These are phyloP conservation scores for Hozukius guyotensis DNA, from an alignment of 2,797 vertebrate species.

Conservation along the genomic window DNA sequence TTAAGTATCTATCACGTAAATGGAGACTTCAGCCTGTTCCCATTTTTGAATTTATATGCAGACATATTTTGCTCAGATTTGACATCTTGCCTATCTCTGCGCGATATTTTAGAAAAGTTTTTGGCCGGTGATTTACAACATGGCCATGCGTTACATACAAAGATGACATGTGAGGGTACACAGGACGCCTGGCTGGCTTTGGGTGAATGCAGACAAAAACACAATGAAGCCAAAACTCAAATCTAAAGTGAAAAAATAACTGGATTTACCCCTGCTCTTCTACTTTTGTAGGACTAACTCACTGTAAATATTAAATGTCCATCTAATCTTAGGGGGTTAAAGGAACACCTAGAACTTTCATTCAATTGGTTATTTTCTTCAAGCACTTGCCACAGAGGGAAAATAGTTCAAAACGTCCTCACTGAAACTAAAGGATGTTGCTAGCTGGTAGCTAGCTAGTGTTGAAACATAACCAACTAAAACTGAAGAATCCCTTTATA, in stretches of 20 bases:
- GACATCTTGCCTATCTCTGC: slow-evolving; percentile 75
- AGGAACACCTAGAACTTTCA: slow-evolving; percentile 23
- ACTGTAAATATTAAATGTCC: slow-evolving; percentile 7
- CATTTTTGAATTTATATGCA: slow-evolving; percentile 41
- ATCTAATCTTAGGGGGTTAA: slow-evolving; percentile 13
- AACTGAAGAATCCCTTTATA: slow-evolving; percentile 36
- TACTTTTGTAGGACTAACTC: slow-evolving; percentile 14
- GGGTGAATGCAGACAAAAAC: slow-evolving; percentile 72
- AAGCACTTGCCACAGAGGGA: slow-evolving; percentile 1
- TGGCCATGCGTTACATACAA: slow-evolving; percentile 91
- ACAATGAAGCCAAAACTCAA: slow-evolving; percentile 48
- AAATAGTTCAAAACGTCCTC: slow-evolving; percentile 15
- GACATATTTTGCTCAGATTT: slow-evolving; percentile 46
- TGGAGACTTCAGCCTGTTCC: slow-evolving; percentile 43
- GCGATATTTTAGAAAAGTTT: slow-evolving; percentile 70
- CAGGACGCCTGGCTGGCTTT: slow-evolving; percentile 88
- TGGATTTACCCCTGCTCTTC: slow-evolving; percentile 7
- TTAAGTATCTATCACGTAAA: slow-evolving; percentile 20
- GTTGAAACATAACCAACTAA: slow-evolving; percentile 37
- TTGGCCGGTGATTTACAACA: slow-evolving; percentile 92
- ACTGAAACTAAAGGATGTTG: slow-evolving; percentile 20
- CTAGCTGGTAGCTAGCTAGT: slow-evolving; percentile 21
- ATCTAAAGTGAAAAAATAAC: slow-evolving; percentile 14
- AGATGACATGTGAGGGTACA: slow-evolving; percentile 91
- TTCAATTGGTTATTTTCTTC: slow-evolving; percentile 23